Conservation (phyloP, 1,140 invertebrate species). For the Sarcophaga bullata region DNA sequence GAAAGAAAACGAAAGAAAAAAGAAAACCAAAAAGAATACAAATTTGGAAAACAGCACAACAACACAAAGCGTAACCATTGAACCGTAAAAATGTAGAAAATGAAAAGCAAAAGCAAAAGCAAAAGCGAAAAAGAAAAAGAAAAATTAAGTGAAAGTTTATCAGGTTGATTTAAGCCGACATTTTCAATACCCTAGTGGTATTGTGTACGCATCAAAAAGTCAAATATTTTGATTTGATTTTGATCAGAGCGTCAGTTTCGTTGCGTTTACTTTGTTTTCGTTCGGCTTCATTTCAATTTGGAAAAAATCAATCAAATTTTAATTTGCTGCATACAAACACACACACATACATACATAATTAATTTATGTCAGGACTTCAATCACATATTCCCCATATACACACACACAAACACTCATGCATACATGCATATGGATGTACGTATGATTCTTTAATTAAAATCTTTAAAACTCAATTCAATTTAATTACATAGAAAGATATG, state of each 20-base stretch:
- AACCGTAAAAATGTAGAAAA: not conserved
- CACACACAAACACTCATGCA: constrained; percentile 2
- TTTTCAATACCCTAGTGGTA: not conserved
- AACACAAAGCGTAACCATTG: not conserved
- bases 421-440: not conserved
- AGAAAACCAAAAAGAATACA: too few relatives aligned
- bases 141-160: constrained; percentile 5
- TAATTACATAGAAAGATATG: too few relatives aligned
- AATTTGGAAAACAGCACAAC: too few relatives aligned
- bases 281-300: too few relatives aligned
- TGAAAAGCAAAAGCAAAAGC: not conserved
- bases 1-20: too few relatives aligned
- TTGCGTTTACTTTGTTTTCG: too few relatives aligned
- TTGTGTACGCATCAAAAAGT: not conserved
- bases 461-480: too few relatives aligned
- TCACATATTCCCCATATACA: not conserved
- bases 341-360: too few relatives aligned
- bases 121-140: not conserved
- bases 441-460: too few relatives aligned
- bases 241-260: not conserved
- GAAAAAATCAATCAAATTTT: too few relatives aligned
- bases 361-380: too few relatives aligned
- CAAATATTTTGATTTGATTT: not conserved
- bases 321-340: too few relatives aligned
- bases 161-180: not conserved